Conservation (phyloP, 2,888 invertebrate genomes). For the Tanypteryx hageni region DNA sequence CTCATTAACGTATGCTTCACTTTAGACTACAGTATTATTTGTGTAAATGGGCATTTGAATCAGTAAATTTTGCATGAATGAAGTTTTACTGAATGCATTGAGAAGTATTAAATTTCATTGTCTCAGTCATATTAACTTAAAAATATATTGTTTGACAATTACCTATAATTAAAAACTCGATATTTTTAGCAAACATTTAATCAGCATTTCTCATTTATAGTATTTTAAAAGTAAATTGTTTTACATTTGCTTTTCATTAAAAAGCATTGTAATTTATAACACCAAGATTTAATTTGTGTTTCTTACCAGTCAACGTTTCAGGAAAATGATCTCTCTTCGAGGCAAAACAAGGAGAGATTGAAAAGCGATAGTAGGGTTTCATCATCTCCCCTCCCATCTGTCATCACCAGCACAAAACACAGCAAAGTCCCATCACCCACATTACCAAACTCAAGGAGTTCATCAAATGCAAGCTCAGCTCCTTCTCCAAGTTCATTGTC, state of each 20-base stretch:
- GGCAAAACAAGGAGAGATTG: conserved; percentile 16
- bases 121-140: no score
- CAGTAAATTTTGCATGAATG: no score
- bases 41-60: no score
- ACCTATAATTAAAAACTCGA: no score
- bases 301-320: conserved; percentile 26
- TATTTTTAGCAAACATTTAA: no score
- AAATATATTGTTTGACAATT: no score
- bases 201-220: no score
- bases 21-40: no score
- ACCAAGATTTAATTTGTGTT: background rate
- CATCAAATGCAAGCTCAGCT: conserved; percentile 47
- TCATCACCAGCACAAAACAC: conserved; percentile 44
- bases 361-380: conserved; percentile 40
- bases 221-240: background rate
- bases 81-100: no score
- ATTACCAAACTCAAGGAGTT: conserved; percentile 52
- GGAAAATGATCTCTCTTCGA: conserved; percentile 37
- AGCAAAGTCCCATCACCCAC: conserved; percentile 49
- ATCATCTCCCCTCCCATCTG: conserved; percentile 22
- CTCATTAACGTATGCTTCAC: no score
- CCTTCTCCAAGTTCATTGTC: conserved; percentile 40
- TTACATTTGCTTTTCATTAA: background rate
- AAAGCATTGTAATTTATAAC: no score
- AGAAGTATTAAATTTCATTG: no score